phyloP scores from a whole-genome alignment of 2,888 invertebrate genomes.

The Athetis lepigone region DNA sequence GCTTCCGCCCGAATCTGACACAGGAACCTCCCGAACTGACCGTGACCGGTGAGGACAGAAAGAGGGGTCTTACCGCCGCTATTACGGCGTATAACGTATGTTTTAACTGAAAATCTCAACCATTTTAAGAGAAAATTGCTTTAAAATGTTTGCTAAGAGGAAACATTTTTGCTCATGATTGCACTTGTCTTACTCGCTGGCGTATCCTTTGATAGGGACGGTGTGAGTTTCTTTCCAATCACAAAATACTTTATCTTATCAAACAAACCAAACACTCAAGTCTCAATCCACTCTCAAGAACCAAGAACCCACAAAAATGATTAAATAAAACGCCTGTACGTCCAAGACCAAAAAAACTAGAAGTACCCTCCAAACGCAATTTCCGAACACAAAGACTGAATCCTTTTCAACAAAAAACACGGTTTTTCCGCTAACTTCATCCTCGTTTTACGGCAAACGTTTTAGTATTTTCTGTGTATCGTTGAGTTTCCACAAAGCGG shows the following conservation, averaged over 20 bases:
- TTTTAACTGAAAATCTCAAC: no score
- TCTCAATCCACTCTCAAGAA: slow-evolving; percentile 13
- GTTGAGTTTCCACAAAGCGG: slow-evolving; percentile 34
- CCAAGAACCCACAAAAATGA: slow-evolving; percentile 18
- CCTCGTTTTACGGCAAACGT: slow-evolving; percentile 31
- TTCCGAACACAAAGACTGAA: slow-evolving; percentile 47
- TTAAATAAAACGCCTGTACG: slow-evolving; percentile 29
- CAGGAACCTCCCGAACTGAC: no score
- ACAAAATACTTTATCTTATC: neutral
- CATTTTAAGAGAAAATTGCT: no score
- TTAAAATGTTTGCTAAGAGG: no score
- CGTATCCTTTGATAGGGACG: no score
- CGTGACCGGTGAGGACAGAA: no score
- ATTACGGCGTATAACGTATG: no score
- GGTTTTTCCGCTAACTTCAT: slow-evolving; percentile 35
- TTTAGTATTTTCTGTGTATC: slow-evolving; percentile 39
- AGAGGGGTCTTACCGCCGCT: no score
- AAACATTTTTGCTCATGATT: no score
- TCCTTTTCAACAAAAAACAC: slow-evolving; percentile 34
- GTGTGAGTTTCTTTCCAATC: neutral
- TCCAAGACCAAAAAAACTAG: slow-evolving; percentile 26
- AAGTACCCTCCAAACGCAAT: slow-evolving; percentile 37
- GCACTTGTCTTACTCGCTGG: no score
- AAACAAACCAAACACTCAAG: slow-evolving; percentile 9
- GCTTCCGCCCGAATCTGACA: no score